Evolutionary conservation across 2,113 vertebrate species (phyloP), one percentile per base, ranked within the genome.

Genomic region (Panthera tigris): DNA sequence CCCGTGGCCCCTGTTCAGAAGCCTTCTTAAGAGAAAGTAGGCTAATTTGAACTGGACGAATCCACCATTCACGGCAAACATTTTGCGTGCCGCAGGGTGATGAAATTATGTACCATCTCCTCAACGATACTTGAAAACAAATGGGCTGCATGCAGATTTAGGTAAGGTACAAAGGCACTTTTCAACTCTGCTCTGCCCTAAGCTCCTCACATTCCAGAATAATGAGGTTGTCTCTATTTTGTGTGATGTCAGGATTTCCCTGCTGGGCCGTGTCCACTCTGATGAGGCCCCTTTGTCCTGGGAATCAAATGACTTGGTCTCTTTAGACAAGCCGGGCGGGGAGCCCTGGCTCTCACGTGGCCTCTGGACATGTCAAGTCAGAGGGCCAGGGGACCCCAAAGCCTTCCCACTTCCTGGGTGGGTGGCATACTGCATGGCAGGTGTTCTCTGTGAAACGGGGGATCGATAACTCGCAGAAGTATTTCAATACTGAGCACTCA

Each of bases 221-320:
- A 66, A 52, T 85, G 91, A 97, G 89, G 65, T 66, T 92, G 48
- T 68, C 91, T 95, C 85, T 85, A 31, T 92, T 96, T 96, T 95
- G 81, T 97, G 87, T 95, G 93, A 94, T 88, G 95, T 88, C 93
- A 97, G 98, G 90, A 80, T 78, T 97, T 97, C 88, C 84, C 86
- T 89, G 94, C 90, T 92, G 94, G 71, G 84, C 84, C 45, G 5
- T 83, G 81, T 95, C 94, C 89, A 85, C 88, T 79, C 65, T n/a
- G 50, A 27, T 66, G 69, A 92, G 83, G 36, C 45, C 84, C 92
- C 66, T 97, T 95, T 95, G 94, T 98, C 91, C 92, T 73, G 61
- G 89, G 78, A 96, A 83, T 97, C 89, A 95, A 88, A 91, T 88
- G 97, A 96, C 86, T 95, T 80, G 68, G 95, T 92, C 92, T 97